Evolutionary conservation across 2,888 invertebrate species (phyloP).

Genomic region (Deilephila porcellus): DNA sequence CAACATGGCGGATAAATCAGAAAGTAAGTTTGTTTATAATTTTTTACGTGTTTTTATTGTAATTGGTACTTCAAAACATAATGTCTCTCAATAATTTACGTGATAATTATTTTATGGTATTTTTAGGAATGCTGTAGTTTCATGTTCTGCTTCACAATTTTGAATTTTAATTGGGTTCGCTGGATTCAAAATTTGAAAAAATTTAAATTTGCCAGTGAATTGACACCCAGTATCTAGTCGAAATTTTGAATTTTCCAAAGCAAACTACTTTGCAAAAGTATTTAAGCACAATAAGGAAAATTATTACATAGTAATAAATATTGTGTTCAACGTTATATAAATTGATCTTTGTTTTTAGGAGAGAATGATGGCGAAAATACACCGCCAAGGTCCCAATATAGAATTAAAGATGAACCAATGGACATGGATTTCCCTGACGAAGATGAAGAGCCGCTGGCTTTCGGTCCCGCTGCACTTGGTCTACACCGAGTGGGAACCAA

Average conservation of each 20-base stretch:
- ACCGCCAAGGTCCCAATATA: slow-evolving; percentile 61
- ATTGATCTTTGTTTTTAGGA: slow-evolving; percentile 57
- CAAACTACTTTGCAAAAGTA: slow-evolving; percentile 35
- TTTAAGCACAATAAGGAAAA: slow-evolving; percentile 31
- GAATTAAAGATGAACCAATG: slow-evolving; percentile 85
- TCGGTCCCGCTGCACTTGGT: slow-evolving; percentile 92
- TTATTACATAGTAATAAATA: not conserved
- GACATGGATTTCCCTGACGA: slow-evolving; percentile 87
- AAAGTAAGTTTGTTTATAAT: slow-evolving; percentile 88
- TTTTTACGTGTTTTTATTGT: slow-evolving; percentile 43
- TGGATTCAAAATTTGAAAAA: slow-evolving; percentile 84
- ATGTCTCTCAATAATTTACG: slow-evolving; percentile 32
- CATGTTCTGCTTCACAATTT: slow-evolving; percentile 34
- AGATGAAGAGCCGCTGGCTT: slow-evolving; percentile 88
- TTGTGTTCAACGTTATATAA: slow-evolving; percentile 15
- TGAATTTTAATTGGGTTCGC: slow-evolving; percentile 55
- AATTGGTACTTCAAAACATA: not conserved
- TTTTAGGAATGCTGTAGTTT: slow-evolving; percentile 34
- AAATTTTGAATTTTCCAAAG: slow-evolving; percentile 48
- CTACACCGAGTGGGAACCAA: slow-evolving; percentile 92
- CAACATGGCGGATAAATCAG: slow-evolving; percentile 93
- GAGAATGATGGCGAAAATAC: slow-evolving; percentile 63
- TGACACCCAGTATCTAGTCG: slow-evolving; percentile 63
- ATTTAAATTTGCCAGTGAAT: slow-evolving; percentile 77
- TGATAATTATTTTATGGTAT: slow-evolving; percentile 40